Base-by-base conservation (phyloP, 1,140 invertebrate genomes). In the Tetragnatha versicolor region DNA sequence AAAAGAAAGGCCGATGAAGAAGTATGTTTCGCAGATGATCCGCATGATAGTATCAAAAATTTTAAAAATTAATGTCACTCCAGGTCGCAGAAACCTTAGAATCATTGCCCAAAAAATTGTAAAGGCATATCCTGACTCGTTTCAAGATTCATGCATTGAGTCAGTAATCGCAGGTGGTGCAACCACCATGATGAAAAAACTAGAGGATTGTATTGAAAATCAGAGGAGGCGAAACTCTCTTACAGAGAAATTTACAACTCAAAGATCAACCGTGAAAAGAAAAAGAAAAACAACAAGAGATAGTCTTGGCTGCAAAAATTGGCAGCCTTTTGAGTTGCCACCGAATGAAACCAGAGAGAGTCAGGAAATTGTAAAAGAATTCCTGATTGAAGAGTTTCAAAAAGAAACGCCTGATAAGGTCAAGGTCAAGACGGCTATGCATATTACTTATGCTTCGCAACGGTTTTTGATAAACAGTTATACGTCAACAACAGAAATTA, bases 131-230 rank as follows among this genome's bases (percentile, higher is more conserved):
- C 61, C n/a, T 6, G 35, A 55, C 7, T 12, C 22, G 22, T 55
- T 55, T 25, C 14, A 55, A 22, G 51, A 55, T 55, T 12, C 7
- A 12, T 39, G 33, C 9, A 12, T 5, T n/a, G 35, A 42, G 7
- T 39, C 61, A 27, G 33, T 65, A 22, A 42, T 42, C 3, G 61
- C 4, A 14, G 61, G 25, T 65, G 31, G 61, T 6, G 6, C 29
- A n/a, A 33, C 20, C 4, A 65, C 33, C 10, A 5, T 65, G 14
- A 39, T 65, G 61, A 42, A 37, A 12, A 65, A 22, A 22, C 5
- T 65, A 14, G 61, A 65, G 22, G 9, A 37, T 39, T 42, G 37
- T 25, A 22, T 65, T 14, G 61, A 42, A 4, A 65, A 65, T 65
- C 14, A 31, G 14, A 65, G 42, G 20, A 27, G 55, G 55, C 5